phyloP scores from a whole-genome alignment of 2,797 vertebrate genomes.

The Erethizon dorsatum region DNA sequence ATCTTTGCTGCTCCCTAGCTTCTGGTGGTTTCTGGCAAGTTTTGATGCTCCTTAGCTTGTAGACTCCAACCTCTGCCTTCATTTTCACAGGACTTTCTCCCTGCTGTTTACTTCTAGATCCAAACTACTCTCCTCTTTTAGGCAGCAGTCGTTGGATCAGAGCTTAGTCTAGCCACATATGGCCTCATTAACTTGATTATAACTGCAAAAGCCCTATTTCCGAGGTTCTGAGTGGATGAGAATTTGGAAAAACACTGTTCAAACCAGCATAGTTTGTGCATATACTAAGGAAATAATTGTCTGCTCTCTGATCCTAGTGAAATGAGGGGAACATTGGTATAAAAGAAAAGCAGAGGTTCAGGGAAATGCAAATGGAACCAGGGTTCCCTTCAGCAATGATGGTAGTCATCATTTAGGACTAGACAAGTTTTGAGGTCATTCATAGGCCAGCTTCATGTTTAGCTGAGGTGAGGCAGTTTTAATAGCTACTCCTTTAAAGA shows the following conservation, averaged over 20 bases:
- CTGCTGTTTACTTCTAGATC: not conserved
- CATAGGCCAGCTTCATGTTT: not conserved
- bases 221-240: slow-evolving; percentile 9
- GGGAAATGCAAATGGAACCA: not conserved
- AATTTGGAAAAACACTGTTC: slow-evolving; percentile 8
- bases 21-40: not conserved
- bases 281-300: not conserved
- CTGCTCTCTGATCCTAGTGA: not conserved
- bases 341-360: not conserved
- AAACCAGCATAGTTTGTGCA: not conserved
- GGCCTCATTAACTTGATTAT: slow-evolving; percentile 62
- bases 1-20: not conserved
- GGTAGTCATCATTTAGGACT: not conserved
- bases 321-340: not conserved
- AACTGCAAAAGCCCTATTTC: slow-evolving; percentile 39
- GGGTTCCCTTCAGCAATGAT: not conserved
- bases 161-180: not conserved
- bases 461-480: not conserved
- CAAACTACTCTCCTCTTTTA: not conserved
- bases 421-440: not conserved
- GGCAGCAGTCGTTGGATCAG: not conserved
- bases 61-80: not conserved
- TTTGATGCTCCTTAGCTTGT: not conserved
- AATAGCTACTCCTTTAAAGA: slow-evolving; percentile 15
- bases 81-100: not conserved